Conservation (phyloP, 2,888 invertebrate genomes). For the Lordiphosa fenestrarum region DNA sequence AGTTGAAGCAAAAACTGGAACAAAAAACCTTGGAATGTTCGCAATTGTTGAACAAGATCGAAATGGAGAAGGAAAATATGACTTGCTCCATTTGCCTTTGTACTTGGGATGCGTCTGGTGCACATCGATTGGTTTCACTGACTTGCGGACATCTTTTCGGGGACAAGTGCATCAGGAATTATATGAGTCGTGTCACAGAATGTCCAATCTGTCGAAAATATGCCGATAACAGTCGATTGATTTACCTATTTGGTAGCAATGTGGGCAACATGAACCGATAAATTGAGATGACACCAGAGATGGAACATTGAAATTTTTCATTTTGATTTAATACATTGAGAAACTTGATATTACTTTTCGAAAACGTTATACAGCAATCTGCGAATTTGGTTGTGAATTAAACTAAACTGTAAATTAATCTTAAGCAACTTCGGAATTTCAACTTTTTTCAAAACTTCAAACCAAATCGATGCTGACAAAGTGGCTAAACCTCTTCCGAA, state of each 20-base stretch:
- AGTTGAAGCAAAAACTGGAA: background rate
- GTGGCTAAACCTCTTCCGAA: too few species aligned
- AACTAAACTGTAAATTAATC: too few species aligned
- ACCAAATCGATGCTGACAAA: too few species aligned
- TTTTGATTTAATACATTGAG: background rate
- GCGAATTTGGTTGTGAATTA: too few species aligned
- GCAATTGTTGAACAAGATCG: background rate
- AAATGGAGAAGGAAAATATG: slow-evolving; percentile 11
- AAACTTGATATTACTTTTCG: too few species aligned
- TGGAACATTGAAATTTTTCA: background rate
- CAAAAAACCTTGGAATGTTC: background rate
- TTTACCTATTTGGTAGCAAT: slow-evolving; percentile 6
- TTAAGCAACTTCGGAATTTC: too few species aligned
- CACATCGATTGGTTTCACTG: slow-evolving; percentile 18
- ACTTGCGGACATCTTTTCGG: slow-evolving; percentile 27
- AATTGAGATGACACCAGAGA: too few species aligned
- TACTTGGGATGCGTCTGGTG: slow-evolving; percentile 7
- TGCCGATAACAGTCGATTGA: background rate
- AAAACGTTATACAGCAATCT: too few species aligned
- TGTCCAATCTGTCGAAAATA: slow-evolving; percentile 17
- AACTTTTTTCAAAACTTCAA: too few species aligned
- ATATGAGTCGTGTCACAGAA: background rate
- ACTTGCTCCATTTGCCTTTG: slow-evolving; percentile 21
- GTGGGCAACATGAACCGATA: background rate
- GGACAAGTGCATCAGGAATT: slow-evolving; percentile 7